Base-by-base conservation (phyloP, 1,140 invertebrate species). In the Sitophilus oryzae region DNA sequence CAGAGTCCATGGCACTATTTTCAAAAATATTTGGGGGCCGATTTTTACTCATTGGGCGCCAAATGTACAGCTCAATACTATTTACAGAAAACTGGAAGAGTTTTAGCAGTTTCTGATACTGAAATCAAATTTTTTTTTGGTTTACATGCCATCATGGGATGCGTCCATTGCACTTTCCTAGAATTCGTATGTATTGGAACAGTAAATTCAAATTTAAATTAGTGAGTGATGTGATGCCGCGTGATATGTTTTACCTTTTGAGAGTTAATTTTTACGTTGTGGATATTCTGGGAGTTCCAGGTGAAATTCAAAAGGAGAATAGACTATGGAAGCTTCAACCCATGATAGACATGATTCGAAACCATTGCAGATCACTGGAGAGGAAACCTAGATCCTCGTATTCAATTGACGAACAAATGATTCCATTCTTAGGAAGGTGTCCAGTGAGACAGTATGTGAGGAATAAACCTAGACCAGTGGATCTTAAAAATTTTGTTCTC, bases 331-430 rank as follows among this genome's bases (percentile, higher is more conserved):
- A 49, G 37, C 19, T 55, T 14, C 45, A 55, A 41, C 20, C 19
- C 11, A 40, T 40, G 37, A 40, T 40, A 40, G 37, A 40, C 37
- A 40, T 40, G 37, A 16, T 14, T 14, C 9, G 37, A 6, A 40
- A 40, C 16, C 9, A 15, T 11, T 40, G 37, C 37, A 40, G 37
- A 14, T 40, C 37, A 9, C n/a, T n/a, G n/a, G n/a, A n/a, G n/a
- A n/a, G n/a, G n/a, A n/a, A n/a, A n/a, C n/a, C n/a, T n/a, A n/a
- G 37, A 40, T 40, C 10, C 15, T 10, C 37, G 16, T 40, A 16
- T 48, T 44, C 59, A 53, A 63, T 61, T 45, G 61, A 62, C 50
- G 52, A 65, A 45, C 59, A 65, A 53, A 62, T 65, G 59, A 61
- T 65, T 16, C 61, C 59, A n/a, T 63, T 63, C 38, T 34, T 47